phyloP scores from a whole-genome alignment of 2,797 vertebrate genomes.

The Rhynchonycteris naso region DNA sequence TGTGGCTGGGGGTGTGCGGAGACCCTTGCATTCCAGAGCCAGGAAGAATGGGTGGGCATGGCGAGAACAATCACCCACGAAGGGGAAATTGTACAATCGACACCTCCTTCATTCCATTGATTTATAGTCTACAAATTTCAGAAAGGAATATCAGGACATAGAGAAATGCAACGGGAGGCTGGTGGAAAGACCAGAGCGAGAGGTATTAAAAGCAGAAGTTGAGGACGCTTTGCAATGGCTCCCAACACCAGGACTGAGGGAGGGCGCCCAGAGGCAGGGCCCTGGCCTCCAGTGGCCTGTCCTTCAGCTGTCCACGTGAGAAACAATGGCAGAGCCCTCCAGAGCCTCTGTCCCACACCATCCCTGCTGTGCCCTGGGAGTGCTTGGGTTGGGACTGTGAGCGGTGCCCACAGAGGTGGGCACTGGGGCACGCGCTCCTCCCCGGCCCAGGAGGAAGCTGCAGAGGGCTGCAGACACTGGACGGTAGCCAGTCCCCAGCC shows the following conservation, averaged over 20 bases:
- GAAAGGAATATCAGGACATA: background rate
- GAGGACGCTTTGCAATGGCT: background rate
- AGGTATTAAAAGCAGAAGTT: background rate
- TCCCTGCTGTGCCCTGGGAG: background rate
- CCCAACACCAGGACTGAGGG: background rate
- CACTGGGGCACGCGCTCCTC: background rate
- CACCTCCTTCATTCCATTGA: background rate
- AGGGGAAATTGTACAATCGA: background rate
- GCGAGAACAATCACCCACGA: background rate
- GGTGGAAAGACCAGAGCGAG: background rate
- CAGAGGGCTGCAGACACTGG: rapidly evolving
- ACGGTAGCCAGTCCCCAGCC: background rate
- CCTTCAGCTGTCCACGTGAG: background rate
- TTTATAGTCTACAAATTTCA: background rate
- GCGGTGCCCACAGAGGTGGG: background rate
- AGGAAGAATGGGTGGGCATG: background rate
- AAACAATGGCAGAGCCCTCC: background rate
- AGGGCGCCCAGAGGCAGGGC: background rate
- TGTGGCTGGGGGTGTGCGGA: background rate
- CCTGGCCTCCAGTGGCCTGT: background rate
- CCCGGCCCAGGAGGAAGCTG: background rate
- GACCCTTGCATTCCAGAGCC: background rate
- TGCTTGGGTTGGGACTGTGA: background rate
- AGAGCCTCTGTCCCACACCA: rapidly evolving
- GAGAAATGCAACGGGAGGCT: background rate